Evolutionary conservation across 1,140 invertebrate genomes (phyloP), one percentile per base, ranked within the genome.

Genomic region (Drosophila jambulina): DNA sequence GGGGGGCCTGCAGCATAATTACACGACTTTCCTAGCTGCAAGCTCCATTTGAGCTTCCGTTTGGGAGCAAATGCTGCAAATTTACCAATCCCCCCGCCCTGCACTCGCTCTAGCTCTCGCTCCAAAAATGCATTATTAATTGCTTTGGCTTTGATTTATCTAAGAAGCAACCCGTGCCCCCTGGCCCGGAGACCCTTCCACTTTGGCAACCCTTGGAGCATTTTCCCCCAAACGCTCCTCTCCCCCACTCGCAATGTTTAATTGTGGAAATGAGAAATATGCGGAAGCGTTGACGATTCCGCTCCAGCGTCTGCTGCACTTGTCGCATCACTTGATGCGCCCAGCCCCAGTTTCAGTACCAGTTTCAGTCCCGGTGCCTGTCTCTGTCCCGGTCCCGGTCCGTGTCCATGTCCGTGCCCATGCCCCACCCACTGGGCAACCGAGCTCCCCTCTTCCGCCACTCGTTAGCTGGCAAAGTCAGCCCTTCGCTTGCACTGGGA

Each of bases 231-330:
- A 77, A 80, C 62, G 77, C 83, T 83, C 79, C 46, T 10, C 43
- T 9, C 43, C 27, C 75, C 19, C 70, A 78, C 85, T 75, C 67
- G 53, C 81, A 79, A 90, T 90, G 85, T 90, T 90, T 90, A 90
- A 90, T 90, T 90, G 85, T 90, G 85, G 85, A 90, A 90, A 90
- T 90, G 85, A 90, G 86, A 90, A 90, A 90, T 90, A 90, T 90
- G 85, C 85, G 85, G 85, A 90, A 90, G 82, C 85, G 85, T 90
- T 82, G 86, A 85, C 85, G 78, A 90, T 90, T 90, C 81, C 86
- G 85, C 81, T 90, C 64, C 80, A 78, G 78, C 77, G 69, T 61
- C 78, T 67, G 49, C 80, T 88, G 84, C 86, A 90, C 85, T 90
- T 90, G 85, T 90, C 85, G 85, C 85, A 90, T 90, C 86, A 90